Conservation (phyloP, 2,113 vertebrate species). For the Pelecanus crispus region DNA sequence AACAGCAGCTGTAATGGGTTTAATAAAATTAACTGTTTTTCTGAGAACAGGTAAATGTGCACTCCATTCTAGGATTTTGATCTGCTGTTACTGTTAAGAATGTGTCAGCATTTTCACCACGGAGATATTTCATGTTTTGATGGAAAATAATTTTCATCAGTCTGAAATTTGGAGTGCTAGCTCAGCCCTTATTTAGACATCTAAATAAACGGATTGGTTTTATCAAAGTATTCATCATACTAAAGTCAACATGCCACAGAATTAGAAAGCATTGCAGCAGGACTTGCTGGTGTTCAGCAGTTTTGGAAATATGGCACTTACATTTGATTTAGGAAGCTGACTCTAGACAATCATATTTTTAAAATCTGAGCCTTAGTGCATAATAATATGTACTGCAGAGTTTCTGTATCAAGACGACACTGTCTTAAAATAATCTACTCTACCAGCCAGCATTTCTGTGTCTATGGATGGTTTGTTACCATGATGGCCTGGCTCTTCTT, state of each 20-base stretch:
- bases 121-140: not conserved
- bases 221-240: not conserved
- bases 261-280: not conserved
- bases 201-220: not conserved
- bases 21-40: not conserved
- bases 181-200: not conserved
- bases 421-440: not conserved
- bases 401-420: not conserved
- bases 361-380: not conserved
- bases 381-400: not conserved
- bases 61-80: not conserved
- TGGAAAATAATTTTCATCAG: slow-evolving; percentile 1
- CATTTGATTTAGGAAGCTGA: not conserved
- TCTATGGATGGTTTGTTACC: not conserved
- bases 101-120: not conserved
- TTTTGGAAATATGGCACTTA: not conserved
- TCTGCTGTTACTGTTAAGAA: not conserved
- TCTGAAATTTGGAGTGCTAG: not conserved
- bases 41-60: not conserved
- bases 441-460: not conserved
- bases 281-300: not conserved
- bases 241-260: not conserved
- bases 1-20: not conserved
- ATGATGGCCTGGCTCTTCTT: not conserved
- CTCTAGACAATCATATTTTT: not conserved